A percentile compares a stretch with the other conserved stretches of the same genome.
Conservation (phyloP, 1,140 invertebrate genomes). For the Brachionus sp. region DNA sequence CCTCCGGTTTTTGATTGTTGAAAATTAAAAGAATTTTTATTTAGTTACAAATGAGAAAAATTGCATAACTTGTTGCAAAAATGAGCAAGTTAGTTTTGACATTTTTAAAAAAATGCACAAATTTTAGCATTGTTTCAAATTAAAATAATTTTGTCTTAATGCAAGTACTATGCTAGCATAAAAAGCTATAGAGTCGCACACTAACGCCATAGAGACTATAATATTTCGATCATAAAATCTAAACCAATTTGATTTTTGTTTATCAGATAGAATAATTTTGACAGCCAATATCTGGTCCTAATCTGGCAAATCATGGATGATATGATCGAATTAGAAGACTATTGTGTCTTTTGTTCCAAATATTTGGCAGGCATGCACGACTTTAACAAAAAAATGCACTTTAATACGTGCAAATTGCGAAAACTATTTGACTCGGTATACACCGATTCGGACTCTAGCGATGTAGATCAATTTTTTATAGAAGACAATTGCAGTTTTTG, state of each 20-base stretch:
- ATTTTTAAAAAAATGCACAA: neutral
- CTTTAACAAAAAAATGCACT: conserved; percentile 45
- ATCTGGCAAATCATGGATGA: neutral
- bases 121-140: neutral
- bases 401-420: conserved; percentile 34
- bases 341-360: conserved; percentile 38
- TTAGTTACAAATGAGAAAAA: neutral
- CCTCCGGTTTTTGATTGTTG: no score
- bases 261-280: conserved; percentile 7
- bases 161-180: neutral
- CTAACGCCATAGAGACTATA: conserved; percentile 25
- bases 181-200: conserved; percentile 1
- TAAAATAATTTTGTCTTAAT: neutral
- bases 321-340: conserved; percentile 11
- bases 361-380: neutral
- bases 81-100: neutral
- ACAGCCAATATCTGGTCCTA: neutral
- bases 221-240: neutral
- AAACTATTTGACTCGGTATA: conserved; percentile 22
- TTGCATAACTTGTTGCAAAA: no score
- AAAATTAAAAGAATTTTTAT: neutral
- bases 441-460: neutral
- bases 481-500: conserved; percentile 9
- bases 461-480: neutral
- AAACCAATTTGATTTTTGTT: neutral